These are phyloP conservation scores for Indicator maculatus DNA, from an alignment of 2,113 vertebrate genomes.

Conservation along the genomic window DNA sequence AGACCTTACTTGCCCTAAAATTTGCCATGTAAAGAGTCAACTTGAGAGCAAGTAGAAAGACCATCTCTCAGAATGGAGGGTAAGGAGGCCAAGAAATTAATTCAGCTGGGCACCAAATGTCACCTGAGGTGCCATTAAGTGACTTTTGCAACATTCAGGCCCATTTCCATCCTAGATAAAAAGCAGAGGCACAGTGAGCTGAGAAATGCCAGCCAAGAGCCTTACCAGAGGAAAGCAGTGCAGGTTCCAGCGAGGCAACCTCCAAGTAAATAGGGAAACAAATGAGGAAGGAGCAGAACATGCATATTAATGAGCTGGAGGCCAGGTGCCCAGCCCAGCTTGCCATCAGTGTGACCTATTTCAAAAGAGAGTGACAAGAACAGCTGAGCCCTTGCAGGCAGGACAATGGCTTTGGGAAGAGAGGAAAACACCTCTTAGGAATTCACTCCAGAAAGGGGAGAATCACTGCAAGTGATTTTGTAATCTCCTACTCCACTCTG, in stretches of 20 bases:
- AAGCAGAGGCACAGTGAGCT: not conserved
- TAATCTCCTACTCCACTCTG: not conserved
- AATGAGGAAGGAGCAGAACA: conserved; percentile 10
- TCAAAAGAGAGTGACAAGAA: conserved; percentile 51
- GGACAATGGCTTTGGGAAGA: not conserved
- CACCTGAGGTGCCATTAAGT: conserved; percentile 15
- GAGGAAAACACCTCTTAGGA: conserved; percentile 33
- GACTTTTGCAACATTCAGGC: not conserved
- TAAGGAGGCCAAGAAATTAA: conserved; percentile 12
- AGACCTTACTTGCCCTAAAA: conserved; percentile 8
- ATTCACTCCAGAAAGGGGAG: conserved; percentile 50
- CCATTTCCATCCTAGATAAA: conserved; percentile 2
- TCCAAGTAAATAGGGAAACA: conserved; percentile 62
- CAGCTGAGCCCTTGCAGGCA: not conserved
- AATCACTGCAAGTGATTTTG: conserved; percentile 39
- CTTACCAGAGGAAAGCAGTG: conserved; percentile 28
- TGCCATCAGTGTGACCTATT: conserved; percentile 54
- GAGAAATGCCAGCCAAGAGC: conserved; percentile 46
- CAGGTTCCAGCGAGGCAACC: conserved; percentile 40
- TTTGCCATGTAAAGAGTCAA: not conserved
- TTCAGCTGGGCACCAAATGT: conserved; percentile 22
- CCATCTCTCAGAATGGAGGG: not conserved
- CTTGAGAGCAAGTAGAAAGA: conserved; percentile 1
- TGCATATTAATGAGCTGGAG: conserved; percentile 57
- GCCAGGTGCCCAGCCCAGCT: conserved; percentile 25